These are phyloP conservation scores for Chondrosia reniformis DNA, from an alignment of 37 sponge, comb jelly and placozoan species.

Conservation along the genomic window DNA sequence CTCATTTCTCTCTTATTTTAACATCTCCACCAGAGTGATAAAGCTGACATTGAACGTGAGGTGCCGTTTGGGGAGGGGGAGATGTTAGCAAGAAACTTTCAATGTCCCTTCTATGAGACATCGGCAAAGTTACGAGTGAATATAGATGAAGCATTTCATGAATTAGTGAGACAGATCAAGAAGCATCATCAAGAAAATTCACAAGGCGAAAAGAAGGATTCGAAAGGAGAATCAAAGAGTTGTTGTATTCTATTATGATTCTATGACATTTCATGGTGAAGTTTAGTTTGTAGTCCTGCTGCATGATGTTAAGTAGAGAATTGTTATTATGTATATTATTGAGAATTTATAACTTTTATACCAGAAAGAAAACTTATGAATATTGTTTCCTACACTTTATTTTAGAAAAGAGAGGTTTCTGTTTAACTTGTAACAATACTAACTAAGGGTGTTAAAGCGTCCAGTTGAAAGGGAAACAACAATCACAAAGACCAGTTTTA, in stretches of 20 bases:
- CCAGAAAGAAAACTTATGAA: too few species aligned
- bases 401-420: too few species aligned
- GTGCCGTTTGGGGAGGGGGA: constrained; percentile 67
- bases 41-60: constrained; percentile 53
- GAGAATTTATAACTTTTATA: too few species aligned
- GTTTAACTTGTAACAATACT: too few species aligned
- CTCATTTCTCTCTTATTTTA: neutral
- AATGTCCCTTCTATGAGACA: constrained; percentile 82
- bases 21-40: constrained; percentile 46
- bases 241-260: constrained; percentile 40
- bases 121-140: constrained; percentile 61
- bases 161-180: constrained; percentile 76
- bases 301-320: too few species aligned
- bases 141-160: constrained; percentile 81
- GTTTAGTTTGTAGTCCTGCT: too few species aligned
- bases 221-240: neutral
- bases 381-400: too few species aligned
- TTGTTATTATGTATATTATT: too few species aligned
- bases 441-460: too few species aligned
- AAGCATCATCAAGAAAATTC: constrained; percentile 45
- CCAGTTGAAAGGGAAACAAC: too few species aligned
- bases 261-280: too few species aligned
- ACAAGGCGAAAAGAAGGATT: constrained; percentile 13
- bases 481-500: too few species aligned
- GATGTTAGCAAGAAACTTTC: constrained; percentile 43